These are phyloP conservation scores for Gobionotothen gibberifrons DNA, from an alignment of 2,797 vertebrate genomes.

Conservation along the genomic window DNA sequence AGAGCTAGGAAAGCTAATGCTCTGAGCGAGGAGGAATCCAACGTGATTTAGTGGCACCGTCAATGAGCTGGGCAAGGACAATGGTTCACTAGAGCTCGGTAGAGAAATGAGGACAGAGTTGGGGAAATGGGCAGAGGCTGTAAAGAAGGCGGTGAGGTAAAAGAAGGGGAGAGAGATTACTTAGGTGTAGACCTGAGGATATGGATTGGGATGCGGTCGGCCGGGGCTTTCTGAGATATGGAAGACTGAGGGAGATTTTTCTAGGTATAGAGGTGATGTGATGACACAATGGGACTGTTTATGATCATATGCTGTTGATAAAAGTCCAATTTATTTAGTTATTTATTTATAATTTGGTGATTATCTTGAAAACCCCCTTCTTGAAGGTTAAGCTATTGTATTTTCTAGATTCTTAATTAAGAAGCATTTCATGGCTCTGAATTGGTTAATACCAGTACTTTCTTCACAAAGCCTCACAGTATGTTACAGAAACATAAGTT, in stretches of 20 bases:
- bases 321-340: constrained; percentile 33
- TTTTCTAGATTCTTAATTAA: constrained; percentile 15
- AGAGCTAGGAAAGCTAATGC: constrained; percentile 68
- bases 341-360: background rate
- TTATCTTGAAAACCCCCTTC: constrained; percentile 21
- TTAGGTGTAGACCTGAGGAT: constrained; percentile 58
- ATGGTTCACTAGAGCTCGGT: constrained; percentile 75
- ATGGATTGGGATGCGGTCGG: constrained; percentile 58
- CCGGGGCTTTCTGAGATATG: constrained; percentile 56
- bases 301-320: constrained; percentile 11
- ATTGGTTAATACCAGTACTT: background rate
- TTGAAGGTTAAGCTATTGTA: constrained; percentile 13
- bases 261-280: constrained; percentile 7
- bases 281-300: constrained; percentile 24
- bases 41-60: constrained; percentile 73
- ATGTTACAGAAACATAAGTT: background rate
- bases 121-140: constrained; percentile 64
- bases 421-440: background rate
- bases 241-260: constrained; percentile 50
- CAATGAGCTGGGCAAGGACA: constrained; percentile 74
- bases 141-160: constrained; percentile 54
- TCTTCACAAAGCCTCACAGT: background rate
- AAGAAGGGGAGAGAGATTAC: constrained; percentile 61
- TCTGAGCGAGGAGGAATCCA: constrained; percentile 61
- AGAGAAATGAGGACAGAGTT: constrained; percentile 73